These are phyloP conservation scores for Sapayoa aenigma DNA, from an alignment of 2,113 vertebrate genomes.

Conservation along the genomic window DNA sequence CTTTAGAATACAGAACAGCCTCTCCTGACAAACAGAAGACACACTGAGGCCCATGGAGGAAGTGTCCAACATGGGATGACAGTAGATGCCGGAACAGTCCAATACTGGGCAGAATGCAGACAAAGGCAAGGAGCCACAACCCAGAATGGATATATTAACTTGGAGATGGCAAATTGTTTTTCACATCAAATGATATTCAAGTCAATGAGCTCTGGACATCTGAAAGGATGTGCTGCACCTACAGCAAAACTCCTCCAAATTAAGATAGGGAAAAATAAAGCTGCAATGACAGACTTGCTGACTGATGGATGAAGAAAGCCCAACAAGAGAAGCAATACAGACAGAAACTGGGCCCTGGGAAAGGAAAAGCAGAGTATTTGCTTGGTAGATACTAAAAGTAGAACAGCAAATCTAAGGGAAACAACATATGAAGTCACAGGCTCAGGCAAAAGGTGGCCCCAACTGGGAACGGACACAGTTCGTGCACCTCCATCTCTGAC, in stretches of 20 bases:
- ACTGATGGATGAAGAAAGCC: not conserved
- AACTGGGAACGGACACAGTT: rapidly evolving
- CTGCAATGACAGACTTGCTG: not conserved
- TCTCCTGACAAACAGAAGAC: not conserved
- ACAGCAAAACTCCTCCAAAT: not conserved
- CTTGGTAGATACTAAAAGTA: not conserved
- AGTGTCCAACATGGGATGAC: not conserved
- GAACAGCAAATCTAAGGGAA: not conserved
- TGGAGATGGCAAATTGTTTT: not conserved
- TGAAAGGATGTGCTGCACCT: not conserved
- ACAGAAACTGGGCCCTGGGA: not conserved
- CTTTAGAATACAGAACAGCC: not conserved
- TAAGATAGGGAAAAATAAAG: not conserved
- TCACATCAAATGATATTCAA: not conserved
- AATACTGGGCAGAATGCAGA: not conserved
- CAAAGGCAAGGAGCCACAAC: not conserved
- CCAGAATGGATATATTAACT: not conserved
- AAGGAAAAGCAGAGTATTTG: not conserved
- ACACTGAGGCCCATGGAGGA: not conserved
- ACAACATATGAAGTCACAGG: not conserved
- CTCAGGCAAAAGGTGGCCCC: not conserved
- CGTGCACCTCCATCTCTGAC: not conserved
- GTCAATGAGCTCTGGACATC: not conserved
- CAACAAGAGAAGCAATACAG: not conserved
- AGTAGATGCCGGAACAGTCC: not conserved